Percentiles rank a stretch among this genome's conserved stretches.
These are phyloP conservation scores for Isoperla grammatica DNA, from an alignment of 2,888 invertebrate genomes.

Conservation along the genomic window DNA sequence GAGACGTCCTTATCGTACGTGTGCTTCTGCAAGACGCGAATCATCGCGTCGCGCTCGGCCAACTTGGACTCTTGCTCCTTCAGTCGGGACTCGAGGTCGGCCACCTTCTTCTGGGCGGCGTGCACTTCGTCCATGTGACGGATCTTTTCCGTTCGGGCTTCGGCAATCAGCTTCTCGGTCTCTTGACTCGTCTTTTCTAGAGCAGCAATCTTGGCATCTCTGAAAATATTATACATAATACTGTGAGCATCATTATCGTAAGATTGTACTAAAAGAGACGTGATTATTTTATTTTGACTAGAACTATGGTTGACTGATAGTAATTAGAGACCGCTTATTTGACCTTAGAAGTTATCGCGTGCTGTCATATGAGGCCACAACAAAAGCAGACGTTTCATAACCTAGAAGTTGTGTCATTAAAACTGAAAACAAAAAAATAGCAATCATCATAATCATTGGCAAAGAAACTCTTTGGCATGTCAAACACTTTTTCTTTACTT, in stretches of 20 bases:
- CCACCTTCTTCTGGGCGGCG: constrained; percentile 76
- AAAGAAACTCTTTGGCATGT: too few relatives aligned
- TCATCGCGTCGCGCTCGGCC: constrained; percentile 86
- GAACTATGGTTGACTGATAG: too few relatives aligned
- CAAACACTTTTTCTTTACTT: too few relatives aligned
- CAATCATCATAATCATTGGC: too few relatives aligned
- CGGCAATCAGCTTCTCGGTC: constrained; percentile 77
- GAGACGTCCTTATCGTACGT: constrained; percentile 64
- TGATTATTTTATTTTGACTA: too few relatives aligned
- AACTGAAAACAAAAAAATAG: too few relatives aligned
- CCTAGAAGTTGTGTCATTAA: too few relatives aligned
- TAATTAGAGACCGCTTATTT: too few relatives aligned
- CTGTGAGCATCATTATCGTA: not conserved
- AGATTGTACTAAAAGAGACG: too few relatives aligned
- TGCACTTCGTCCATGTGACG: constrained; percentile 86
- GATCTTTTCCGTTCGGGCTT: constrained; percentile 79
- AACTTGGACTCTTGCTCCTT: constrained; percentile 83
- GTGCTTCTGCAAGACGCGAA: constrained; percentile 78
- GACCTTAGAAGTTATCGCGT: too few relatives aligned
- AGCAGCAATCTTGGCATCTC: constrained; percentile 80
- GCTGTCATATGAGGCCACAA: too few relatives aligned
- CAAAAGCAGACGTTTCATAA: too few relatives aligned
- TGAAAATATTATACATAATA: constrained; percentile 39
- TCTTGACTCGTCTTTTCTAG: constrained; percentile 77
- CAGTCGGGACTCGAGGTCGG: constrained; percentile 81